These are phyloP conservation scores for Rhopalosiphum maidis DNA, from an alignment of 1,140 invertebrate species.

Conservation along the genomic window DNA sequence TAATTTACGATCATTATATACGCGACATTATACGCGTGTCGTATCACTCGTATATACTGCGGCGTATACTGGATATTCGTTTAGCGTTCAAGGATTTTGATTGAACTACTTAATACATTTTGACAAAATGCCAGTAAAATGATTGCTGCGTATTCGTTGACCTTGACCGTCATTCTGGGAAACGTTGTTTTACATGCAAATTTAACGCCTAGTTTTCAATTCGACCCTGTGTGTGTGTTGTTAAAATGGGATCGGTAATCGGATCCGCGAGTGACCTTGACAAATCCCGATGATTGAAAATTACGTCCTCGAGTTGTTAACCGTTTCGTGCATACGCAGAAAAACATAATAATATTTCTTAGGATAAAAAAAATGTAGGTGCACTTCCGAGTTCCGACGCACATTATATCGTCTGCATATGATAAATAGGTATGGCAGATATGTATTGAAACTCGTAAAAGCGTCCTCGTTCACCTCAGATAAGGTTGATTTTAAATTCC, in stretches of 20 bases:
- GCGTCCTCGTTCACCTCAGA: not conserved
- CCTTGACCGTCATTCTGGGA: slow-evolving; percentile 16
- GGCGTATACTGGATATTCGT: not conserved
- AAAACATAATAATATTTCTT: not conserved
- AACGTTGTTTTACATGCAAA: slow-evolving; percentile 19
- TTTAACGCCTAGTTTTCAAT: not conserved
- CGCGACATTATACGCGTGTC: not conserved
- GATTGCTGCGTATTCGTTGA: not conserved
- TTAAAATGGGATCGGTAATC: not conserved
- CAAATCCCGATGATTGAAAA: not conserved
- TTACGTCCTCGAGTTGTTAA: not conserved
- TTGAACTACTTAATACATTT: not conserved
- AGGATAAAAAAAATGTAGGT: not conserved
- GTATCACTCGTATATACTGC: too few relatives aligned
- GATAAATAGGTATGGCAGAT: too few relatives aligned
- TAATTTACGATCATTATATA: not conserved
- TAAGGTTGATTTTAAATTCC: not conserved
- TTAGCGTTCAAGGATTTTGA: not conserved
- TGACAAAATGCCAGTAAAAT: slow-evolving; percentile 14
- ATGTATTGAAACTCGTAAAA: not conserved
- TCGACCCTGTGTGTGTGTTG: not conserved
- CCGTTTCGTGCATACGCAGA: not conserved
- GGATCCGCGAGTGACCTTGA: not conserved
- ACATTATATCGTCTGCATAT: not conserved
- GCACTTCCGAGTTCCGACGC: not conserved